Base-by-base conservation (phyloP, 1,140 invertebrate genomes). In the Dreissena rostriformis region DNA sequence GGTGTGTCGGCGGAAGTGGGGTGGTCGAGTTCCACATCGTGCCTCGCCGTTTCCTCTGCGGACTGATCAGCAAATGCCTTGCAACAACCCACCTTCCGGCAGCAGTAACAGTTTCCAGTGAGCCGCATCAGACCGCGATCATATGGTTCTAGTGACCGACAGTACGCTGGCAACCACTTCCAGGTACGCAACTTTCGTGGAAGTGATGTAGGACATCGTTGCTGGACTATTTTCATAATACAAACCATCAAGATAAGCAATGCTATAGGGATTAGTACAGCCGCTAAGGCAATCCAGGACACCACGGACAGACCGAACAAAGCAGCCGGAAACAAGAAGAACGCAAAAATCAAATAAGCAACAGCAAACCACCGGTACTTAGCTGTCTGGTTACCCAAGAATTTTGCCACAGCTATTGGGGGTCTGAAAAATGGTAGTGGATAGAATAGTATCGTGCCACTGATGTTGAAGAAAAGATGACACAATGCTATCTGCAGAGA, bases 361-460 rank as follows among this genome's bases (percentile, higher is more conserved):
- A 95, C 80, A 6, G 95, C 94, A 89, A 96, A 96, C 95, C 95
- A 95, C 28, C 95, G 91, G 84, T 95, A 95, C 75, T 94, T 92
- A 2, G 94, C 94, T 7, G 95, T 95, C 11, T 92, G 92, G 1
- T 92, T 88, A 8, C 95, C 94, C 8, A 96, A 89, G n/a, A 89
- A 88, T 85, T 94, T 94, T 8, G 95, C 94, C 71, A 95, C 81
- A 6, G 81, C 83, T 14, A 96, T 94, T 5, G 96, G 96, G 53
- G 95, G 90, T 39, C 89, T 84, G 89, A 94, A 94, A 86, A 94
- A 94, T 12, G 95, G 95, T 39, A 96, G 92, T 0, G 95, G 94
- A 88, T 95, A 96, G 89, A 95, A 96, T 0, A 96, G 57, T 0
- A 96, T 19, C 63, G 96, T 95, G 0, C 95, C 95, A 22, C 93